These are phyloP conservation scores for Apocheima hispidaria DNA, from an alignment of 2,888 invertebrate species.

Conservation along the genomic window DNA sequence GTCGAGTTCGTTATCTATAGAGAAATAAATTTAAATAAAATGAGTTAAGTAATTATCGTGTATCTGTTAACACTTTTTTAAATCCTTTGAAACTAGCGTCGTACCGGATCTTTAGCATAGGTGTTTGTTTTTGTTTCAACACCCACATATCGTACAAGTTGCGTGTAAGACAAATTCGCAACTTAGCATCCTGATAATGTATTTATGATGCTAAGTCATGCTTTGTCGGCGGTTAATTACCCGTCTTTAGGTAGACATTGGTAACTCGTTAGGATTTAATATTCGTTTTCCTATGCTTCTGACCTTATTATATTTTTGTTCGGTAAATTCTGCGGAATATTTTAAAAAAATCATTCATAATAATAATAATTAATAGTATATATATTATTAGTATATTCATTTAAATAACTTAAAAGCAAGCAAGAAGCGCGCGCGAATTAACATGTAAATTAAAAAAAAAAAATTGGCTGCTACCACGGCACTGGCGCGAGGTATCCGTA, in stretches of 20 bases:
- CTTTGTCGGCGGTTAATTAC: slow-evolving; percentile 6
- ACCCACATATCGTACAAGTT: neutral
- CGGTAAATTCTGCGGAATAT: too few relatives aligned
- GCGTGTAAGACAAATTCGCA: slow-evolving; percentile 2
- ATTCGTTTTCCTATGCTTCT: too few relatives aligned
- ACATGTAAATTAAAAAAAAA: too few relatives aligned
- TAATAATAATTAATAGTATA: too few relatives aligned
- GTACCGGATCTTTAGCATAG: slow-evolving; percentile 5
- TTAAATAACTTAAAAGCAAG: too few relatives aligned
- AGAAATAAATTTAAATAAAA: neutral
- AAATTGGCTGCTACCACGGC: too few relatives aligned
- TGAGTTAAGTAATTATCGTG: neutral
- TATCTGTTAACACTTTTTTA: slow-evolving; percentile 2
- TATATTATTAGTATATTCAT: too few relatives aligned
- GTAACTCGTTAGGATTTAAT: neutral
- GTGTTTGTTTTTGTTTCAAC: neutral
- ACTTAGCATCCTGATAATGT: slow-evolving; percentile 8
- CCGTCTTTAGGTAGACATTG: neutral
- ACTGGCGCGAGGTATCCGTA: too few relatives aligned
- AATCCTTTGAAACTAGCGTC: neutral
- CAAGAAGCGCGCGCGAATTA: too few relatives aligned
- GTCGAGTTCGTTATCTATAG: slow-evolving; percentile 66
- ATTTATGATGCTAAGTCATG: neutral
- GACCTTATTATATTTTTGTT: too few relatives aligned
- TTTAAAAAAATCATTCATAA: too few relatives aligned